Conservation (phyloP, 1,140 invertebrate species). For the Trypoxylus dichotomus region DNA sequence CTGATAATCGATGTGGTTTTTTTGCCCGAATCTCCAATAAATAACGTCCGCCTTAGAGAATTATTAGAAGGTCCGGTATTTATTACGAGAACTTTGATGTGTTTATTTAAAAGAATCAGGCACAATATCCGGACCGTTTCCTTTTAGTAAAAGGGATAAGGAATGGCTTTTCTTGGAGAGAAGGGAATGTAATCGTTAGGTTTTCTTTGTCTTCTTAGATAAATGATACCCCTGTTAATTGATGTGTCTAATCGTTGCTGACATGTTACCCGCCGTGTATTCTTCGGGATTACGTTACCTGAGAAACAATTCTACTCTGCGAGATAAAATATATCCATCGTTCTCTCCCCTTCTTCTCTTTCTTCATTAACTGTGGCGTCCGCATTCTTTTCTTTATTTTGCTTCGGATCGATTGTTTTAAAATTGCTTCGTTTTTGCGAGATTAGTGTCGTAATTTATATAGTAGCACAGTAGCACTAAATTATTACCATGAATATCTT, state of each 20-base stretch:
- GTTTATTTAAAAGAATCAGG: conserved; percentile 20
- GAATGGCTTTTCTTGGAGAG: conserved; percentile 9
- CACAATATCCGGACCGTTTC: conserved; percentile 10
- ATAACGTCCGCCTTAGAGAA: not conserved
- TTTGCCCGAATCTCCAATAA: not conserved
- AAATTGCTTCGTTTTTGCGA: conserved; percentile 8
- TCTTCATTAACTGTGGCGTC: conserved; percentile 8
- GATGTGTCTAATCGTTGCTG: conserved; percentile 32
- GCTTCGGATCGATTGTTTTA: conserved; percentile 14
- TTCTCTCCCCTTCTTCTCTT: not conserved
- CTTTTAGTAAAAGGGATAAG: conserved; percentile 11
- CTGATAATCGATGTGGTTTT: not conserved
- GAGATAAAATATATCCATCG: conserved; percentile 30
- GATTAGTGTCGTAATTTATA: not conserved
- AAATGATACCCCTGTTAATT: conserved; percentile 31
- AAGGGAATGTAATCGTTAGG: conserved; percentile 26
- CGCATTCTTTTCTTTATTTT: conserved; percentile 1
- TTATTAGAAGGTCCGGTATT: not conserved
- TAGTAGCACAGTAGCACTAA: not conserved
- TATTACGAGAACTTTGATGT: conserved; percentile 13
- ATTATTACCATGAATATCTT: not conserved
- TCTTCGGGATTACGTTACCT: conserved; percentile 32
- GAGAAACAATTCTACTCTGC: conserved; percentile 29
- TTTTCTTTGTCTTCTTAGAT: conserved; percentile 28
- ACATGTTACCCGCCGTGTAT: conserved; percentile 32